Evolutionary conservation across 2,797 vertebrate genomes (phyloP).

Genomic region (Neosilurus hyrtlii): DNA sequence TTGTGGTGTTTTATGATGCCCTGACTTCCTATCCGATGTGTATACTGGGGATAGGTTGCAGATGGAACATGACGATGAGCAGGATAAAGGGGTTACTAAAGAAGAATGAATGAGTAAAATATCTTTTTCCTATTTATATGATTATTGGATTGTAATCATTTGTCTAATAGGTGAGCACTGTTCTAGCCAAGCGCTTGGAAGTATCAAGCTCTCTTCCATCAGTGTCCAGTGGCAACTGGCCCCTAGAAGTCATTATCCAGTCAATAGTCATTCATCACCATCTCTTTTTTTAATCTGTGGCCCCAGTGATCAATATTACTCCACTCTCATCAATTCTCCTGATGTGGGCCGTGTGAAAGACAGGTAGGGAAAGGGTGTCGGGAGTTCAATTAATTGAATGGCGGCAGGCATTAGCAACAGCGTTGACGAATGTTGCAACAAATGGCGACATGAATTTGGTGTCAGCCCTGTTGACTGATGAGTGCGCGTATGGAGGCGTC

Average conservation of each 20-base stretch:
- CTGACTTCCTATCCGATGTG: not conserved
- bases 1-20: not conserved
- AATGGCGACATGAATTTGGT: conserved; percentile 61
- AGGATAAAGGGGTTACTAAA: conserved; percentile 6
- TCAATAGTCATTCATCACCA: conserved; percentile 66
- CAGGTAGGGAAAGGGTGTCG: conserved; percentile 63
- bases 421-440: conserved; percentile 59
- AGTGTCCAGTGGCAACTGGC: conserved; percentile 51
- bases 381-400: conserved; percentile 70
- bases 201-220: conserved; percentile 47
- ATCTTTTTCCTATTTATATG: conserved; percentile 1
- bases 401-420: conserved; percentile 62
- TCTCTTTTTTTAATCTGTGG: conserved; percentile 64
- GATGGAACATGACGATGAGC: not conserved
- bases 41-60: not conserved
- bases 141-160: conserved; percentile 17
- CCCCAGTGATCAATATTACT: conserved; percentile 65
- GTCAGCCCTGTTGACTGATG: conserved; percentile 66
- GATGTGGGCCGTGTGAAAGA: conserved; percentile 58
- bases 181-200: conserved; percentile 42
- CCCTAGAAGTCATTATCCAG: conserved; percentile 61
- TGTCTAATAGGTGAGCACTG: conserved; percentile 4
- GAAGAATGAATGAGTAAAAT: not conserved
- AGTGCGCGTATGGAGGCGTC: conserved; percentile 47
- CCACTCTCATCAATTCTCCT: conserved; percentile 65